Base-by-base conservation (phyloP, 2,113 vertebrate species). In the Sus scrofa region DNA sequence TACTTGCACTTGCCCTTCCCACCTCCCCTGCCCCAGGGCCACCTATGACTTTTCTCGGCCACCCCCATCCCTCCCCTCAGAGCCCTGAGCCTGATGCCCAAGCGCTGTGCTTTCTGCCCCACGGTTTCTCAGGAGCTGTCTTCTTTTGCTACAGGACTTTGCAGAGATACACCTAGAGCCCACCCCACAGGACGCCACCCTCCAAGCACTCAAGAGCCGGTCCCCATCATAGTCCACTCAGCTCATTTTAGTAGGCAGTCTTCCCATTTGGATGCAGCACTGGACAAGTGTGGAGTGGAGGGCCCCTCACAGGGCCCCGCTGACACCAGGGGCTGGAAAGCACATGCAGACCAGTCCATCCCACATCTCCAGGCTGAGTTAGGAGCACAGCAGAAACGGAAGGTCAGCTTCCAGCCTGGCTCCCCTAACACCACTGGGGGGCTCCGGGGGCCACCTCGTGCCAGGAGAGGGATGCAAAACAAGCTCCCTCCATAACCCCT, bases 201-300 rank as follows among this genome's bases (percentile, higher is more conserved):
- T 32, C 18, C 60, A 15, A 16, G 30, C 44, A 44, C 30, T 15
- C 30, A 0, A 26, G 50, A 7, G 27, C 32, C 10, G 2, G 4
- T 8, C 26, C 18, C 32, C 5, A 9, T 10, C 67, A n/a, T 10
- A 1, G 8, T 7, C 39, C 50, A 18, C 50, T 0, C 0, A 16
- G 27, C 44, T 34, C 11, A 6, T 37, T 18, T 26, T 1, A 8
- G 54, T 30, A 3, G 30, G 30, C 34, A 13, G 19, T n/a, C 15
- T 1, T 54, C 56, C 54, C 7, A 12, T 16, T 19, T 6, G 6
- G 63, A 79, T 18, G 24, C 6, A 10, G 75, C 15, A 0, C 5
- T 30, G 54, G 32, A 34, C 20, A 12, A 1, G 12, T 9, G n/a
- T 8, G 32, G 22, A n/a, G 30, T 4, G 32, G 54, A 37, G 74